Percentiles rank a stretch among this genome's conserved stretches.
Conservation (phyloP, 2,797 vertebrate genomes). For the Erpetoichthys calabaricus region DNA sequence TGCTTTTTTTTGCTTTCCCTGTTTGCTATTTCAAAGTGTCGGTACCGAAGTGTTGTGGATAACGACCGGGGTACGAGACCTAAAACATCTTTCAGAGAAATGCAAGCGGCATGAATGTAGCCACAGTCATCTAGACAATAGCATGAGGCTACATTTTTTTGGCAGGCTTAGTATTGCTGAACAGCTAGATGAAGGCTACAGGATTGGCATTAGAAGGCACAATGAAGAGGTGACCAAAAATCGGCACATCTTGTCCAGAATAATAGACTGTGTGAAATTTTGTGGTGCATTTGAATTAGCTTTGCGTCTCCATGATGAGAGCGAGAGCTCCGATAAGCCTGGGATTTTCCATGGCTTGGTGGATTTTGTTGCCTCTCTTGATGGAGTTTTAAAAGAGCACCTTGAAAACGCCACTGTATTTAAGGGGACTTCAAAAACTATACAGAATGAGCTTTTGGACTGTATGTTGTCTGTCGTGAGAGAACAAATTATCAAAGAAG, state of each 20-base stretch:
- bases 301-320: too few species aligned
- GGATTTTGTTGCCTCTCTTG: slow-evolving; percentile 16
- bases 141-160: slow-evolving; percentile 8
- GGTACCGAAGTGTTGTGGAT: slow-evolving; percentile 8
- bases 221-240: slow-evolving; percentile 15
- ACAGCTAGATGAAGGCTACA: slow-evolving; percentile 10
- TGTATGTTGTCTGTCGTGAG: slow-evolving; percentile 14
- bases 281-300: too few species aligned
- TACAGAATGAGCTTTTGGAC: slow-evolving; percentile 11
- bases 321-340: background rate
- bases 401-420: slow-evolving; percentile 13
- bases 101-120: slow-evolving; percentile 8
- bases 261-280: slow-evolving; percentile 9
- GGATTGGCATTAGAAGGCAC: slow-evolving; percentile 13
- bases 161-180: slow-evolving; percentile 11
- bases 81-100: slow-evolving; percentile 11
- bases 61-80: background rate
- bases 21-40: slow-evolving; percentile 12
- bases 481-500: too few species aligned
- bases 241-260: slow-evolving; percentile 12
- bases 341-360: slow-evolving; percentile 11
- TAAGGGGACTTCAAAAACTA: slow-evolving; percentile 13
- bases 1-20: slow-evolving; percentile 13
- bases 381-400: slow-evolving; percentile 15
- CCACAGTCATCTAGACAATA: slow-evolving; percentile 6